phyloP scores from a whole-genome alignment of 2,113 vertebrate species.

The Heterotilapia buettikoferi region DNA sequence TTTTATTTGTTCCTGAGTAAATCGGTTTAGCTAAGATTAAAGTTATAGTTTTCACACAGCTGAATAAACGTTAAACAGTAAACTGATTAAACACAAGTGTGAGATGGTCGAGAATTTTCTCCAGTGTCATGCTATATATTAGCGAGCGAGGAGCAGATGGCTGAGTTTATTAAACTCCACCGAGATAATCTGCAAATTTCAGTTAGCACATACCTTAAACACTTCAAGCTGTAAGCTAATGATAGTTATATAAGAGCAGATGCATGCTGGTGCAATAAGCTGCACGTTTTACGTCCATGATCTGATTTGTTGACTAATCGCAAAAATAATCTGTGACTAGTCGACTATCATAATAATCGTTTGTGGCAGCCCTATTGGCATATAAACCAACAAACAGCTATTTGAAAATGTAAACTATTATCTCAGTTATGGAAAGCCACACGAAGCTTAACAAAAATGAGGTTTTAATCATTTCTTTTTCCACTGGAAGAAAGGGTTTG shows the following conservation, averaged over 20 bases:
- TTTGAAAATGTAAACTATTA: background rate
- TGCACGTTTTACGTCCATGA: background rate
- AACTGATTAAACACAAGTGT: background rate
- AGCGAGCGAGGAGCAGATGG: background rate
- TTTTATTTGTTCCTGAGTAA: background rate
- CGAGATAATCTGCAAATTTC: background rate
- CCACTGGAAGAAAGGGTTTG: accelerated
- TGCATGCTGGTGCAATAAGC: background rate
- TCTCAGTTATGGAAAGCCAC: background rate
- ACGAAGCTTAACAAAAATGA: background rate
- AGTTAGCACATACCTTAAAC: background rate
- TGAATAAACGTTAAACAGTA: background rate
- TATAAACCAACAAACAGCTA: background rate
- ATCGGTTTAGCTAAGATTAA: accelerated
- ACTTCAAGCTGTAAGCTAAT: background rate
- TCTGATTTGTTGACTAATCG: background rate
- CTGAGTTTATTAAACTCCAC: background rate
- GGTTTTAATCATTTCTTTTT: background rate
- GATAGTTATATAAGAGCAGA: background rate
- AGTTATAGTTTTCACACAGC: background rate
- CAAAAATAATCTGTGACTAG: background rate
- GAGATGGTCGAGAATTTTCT: background rate
- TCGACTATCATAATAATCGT: background rate
- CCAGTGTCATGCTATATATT: background rate
- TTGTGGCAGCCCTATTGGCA: background rate